phyloP scores from a whole-genome alignment of 2,113 vertebrate species.

The Brachypodius melanocephalos region DNA sequence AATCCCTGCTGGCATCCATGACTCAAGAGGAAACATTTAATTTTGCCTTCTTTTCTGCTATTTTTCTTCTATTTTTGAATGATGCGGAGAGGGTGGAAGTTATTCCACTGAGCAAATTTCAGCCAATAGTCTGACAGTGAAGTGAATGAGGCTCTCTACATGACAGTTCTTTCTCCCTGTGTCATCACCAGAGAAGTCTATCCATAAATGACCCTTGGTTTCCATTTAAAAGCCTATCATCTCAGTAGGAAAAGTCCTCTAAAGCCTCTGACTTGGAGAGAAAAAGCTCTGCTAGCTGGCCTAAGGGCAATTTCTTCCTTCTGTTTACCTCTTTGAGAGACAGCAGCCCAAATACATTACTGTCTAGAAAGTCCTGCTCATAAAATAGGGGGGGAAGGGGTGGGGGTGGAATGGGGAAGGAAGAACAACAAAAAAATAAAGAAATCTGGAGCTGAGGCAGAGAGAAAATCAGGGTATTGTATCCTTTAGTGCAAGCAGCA shows the following conservation, averaged over 20 bases:
- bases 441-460: neutral
- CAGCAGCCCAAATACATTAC: neutral
- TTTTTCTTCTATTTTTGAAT: neutral
- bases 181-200: neutral
- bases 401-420: neutral
- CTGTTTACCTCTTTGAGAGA: neutral
- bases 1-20: neutral
- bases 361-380: neutral
- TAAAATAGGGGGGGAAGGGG: neutral
- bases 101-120: neutral
- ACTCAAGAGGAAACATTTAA: neutral
- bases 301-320: neutral
- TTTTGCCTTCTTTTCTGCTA: neutral
- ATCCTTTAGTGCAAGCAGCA: neutral
- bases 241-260: neutral
- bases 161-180: neutral
- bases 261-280: neutral
- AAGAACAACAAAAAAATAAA: too few relatives aligned
- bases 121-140: neutral
- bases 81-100: neutral
- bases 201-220: neutral
- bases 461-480: neutral
- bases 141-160: neutral
- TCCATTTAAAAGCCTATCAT: conserved; percentile 4
- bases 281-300: neutral